Conservation (phyloP, 2,797 vertebrate species). For the Eleutherodactylus coqui region DNA sequence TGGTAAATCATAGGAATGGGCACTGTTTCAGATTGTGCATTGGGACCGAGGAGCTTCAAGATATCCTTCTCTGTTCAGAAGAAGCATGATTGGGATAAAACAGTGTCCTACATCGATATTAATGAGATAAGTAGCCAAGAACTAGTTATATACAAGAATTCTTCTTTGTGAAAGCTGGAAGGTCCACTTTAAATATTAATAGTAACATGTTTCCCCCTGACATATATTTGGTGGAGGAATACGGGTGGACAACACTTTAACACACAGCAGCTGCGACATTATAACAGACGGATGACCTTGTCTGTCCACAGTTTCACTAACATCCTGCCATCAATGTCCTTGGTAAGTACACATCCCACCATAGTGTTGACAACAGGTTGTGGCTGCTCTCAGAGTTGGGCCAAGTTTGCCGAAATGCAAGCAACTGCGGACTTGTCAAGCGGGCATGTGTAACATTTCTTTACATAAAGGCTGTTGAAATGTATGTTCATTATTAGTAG, state of each 20-base stretch:
- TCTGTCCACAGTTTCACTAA: slow-evolving; percentile 46
- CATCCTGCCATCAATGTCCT: slow-evolving; percentile 8
- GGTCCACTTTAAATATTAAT: not conserved
- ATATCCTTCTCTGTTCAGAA: no score
- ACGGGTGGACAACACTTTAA: not conserved
- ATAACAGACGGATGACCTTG: slow-evolving; percentile 37
- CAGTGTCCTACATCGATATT: no score
- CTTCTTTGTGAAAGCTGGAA: not conserved
- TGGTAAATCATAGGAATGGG: not conserved
- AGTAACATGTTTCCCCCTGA: not conserved
- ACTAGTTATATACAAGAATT: not conserved
- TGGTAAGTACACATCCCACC: not conserved
- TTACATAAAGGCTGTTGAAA: slow-evolving; percentile 50
- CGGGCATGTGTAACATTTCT: not conserved
- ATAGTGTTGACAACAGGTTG: slow-evolving; percentile 45
- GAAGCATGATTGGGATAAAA: no score
- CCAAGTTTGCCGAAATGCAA: slow-evolving; percentile 11
- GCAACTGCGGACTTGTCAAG: slow-evolving; percentile 39
- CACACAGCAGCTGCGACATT: slow-evolving; percentile 22
- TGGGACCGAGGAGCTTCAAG: no score
- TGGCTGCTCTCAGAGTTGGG: not conserved
- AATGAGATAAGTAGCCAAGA: no score
- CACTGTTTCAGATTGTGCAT: no score
- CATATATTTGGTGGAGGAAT: not conserved
- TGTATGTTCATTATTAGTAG: slow-evolving; percentile 49